Evolutionary conservation across 2,797 vertebrate genomes (phyloP), one percentile per base, ranked within the genome.

Genomic region (Heteromormyrus szaboi): DNA sequence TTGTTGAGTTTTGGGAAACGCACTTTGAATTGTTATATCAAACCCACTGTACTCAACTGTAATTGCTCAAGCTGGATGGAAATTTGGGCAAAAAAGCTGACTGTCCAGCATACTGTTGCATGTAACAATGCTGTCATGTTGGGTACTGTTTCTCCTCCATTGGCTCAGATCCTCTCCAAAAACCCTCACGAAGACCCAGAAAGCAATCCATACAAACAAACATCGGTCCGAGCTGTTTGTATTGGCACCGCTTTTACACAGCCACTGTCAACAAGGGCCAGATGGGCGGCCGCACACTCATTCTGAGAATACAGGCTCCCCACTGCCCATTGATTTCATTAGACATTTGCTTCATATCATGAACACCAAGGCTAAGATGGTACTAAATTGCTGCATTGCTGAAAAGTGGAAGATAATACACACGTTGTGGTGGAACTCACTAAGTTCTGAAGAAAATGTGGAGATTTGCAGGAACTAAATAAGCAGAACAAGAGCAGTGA

Each of bases 131-230:
- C 33, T 54, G 85, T 56, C 53, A 86, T 33, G 53, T 90, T 84
- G 89, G 91, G 92, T 93, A 95, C 94, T 94, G 94, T 93, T 93
- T 91, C 90, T 93, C 91, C 94, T 48, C 56, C 83, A 41, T 94
- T 91, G 83, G 93, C 94, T 92, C 91, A 93, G 53, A 94, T 94
- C 93, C 94, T 97, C 97, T 95, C 95, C 95, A 95, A 97, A 97
- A 97, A 95, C 97, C 96, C 92, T 95, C 94, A 95, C 95, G 96
- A 97, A 96, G 96, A 96, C 97, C 97, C 97, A 98, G 97, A 98
- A 97, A 98, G 98, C 96, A 97, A 97, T 97, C 98, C 97, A 98
- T 97, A 96, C 96, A 98, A 97, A 97, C 97, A 98, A 97, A 98
- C 96, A 98, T 96, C 96, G 96, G 97, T 96, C 94, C 88, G 93